Evolutionary conservation across 2,113 vertebrate genomes (phyloP).

Genomic region (Tachycineta bicolor): DNA sequence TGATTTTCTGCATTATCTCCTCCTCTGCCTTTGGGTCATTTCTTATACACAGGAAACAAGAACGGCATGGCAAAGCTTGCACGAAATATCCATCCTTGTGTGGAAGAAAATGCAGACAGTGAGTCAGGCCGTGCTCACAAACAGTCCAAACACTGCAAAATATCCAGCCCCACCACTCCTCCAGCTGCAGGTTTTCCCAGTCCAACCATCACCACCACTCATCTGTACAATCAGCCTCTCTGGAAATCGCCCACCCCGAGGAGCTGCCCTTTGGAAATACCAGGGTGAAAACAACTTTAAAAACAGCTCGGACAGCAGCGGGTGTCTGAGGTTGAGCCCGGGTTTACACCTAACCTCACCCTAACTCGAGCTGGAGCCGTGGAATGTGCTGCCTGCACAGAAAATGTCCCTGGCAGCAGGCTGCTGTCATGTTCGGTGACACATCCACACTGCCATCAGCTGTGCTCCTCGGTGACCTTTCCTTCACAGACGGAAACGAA

Average conservation of each 20-base stretch:
- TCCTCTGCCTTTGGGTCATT: not conserved
- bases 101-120: not conserved
- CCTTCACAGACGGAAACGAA: conserved; percentile 5
- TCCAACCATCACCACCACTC: not conserved
- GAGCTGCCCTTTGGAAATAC: not conserved
- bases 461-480: conserved; percentile 1
- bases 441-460: not conserved
- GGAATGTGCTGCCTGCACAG: not conserved
- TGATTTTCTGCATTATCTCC: not conserved
- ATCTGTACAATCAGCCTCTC: not conserved
- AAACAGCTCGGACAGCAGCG: not conserved
- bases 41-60: conserved; percentile 22
- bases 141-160: conserved; percentile 17
- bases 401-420: not conserved
- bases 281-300: not conserved
- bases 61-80: conserved; percentile 8
- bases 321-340: fast-evolving
- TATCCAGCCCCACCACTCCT: not conserved
- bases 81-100: conserved; percentile 22
- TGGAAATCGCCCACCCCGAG: not conserved
- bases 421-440: not conserved
- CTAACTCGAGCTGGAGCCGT: fast-evolving
- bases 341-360: not conserved
- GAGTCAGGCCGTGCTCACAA: conserved; percentile 11
- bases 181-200: not conserved